Percentiles rank a stretch among this genome's conserved stretches.
phyloP scores from a whole-genome alignment of 2,113 vertebrate species.

The Oenanthe oenanthe region DNA sequence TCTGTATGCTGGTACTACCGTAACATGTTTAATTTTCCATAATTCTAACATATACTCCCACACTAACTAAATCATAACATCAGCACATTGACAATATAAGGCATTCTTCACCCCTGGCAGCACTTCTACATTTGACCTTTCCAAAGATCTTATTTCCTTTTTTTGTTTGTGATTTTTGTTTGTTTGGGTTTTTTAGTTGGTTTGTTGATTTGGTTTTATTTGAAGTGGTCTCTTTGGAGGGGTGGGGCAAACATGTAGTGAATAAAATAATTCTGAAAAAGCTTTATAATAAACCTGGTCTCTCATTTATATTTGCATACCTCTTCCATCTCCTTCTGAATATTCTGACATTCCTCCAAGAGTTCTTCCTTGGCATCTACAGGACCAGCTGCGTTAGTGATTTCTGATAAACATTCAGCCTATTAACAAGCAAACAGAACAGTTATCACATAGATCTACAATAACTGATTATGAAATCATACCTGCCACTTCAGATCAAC shows the following conservation, averaged over 20 bases:
- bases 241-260: neutral
- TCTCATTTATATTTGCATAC: conserved; percentile 42
- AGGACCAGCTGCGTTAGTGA: neutral
- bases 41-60: neutral
- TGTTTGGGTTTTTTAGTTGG: neutral
- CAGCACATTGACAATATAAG: neutral
- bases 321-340: conserved; percentile 74
- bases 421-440: conserved; percentile 27
- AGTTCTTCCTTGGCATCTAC: conserved; percentile 40
- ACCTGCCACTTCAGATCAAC: neutral
- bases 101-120: neutral
- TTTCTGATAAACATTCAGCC: neutral
- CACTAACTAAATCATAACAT: neutral
- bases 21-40: neutral
- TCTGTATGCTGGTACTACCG: neutral
- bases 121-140: neutral
- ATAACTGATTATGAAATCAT: neutral
- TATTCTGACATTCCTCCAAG: conserved; percentile 64
- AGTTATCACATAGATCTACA: neutral
- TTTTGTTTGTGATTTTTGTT: neutral
- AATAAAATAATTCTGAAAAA: neutral
- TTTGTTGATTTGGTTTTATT: neutral
- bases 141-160: neutral
- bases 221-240: neutral
- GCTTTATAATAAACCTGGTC: neutral